Evolutionary conservation across 2,888 invertebrate species (phyloP).

Genomic region (Mesochorus sp.): DNA sequence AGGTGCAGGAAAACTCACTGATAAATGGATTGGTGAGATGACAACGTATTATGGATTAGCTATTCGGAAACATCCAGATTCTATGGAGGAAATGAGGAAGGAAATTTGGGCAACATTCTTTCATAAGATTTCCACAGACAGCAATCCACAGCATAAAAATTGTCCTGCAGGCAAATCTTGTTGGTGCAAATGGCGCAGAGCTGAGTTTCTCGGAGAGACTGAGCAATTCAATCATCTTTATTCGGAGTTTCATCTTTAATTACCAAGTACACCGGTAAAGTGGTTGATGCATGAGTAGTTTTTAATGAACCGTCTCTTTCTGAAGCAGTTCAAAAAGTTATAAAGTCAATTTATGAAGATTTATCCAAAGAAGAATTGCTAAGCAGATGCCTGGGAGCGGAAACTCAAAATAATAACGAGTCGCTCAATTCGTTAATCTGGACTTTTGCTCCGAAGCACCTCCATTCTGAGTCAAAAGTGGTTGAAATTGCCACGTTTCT

Average conservation of each 20-base stretch:
- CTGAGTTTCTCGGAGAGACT: too few species aligned
- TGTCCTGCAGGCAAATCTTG: too few species aligned
- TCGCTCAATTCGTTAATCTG: constrained; percentile 6
- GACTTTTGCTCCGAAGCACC: constrained; percentile 19
- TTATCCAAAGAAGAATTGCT: constrained; percentile 11
- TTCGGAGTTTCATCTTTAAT: too few species aligned
- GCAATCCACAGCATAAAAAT: too few species aligned
- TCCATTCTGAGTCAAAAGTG: background rate
- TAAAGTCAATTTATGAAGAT: constrained; percentile 14
- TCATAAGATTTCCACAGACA: constrained; percentile 20
- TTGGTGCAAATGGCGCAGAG: too few species aligned
- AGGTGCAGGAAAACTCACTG: constrained; percentile 28
- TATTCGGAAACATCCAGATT: too few species aligned
- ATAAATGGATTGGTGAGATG: constrained; percentile 51
- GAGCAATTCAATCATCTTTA: too few species aligned
- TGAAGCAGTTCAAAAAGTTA: constrained; percentile 13
- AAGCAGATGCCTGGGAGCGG: constrained; percentile 11
- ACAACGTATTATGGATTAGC: constrained; percentile 47
- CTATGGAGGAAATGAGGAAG: constrained; percentile 17
- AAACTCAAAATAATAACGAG: constrained; percentile 31
- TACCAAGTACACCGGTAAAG: too few species aligned
- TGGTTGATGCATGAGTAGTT: too few species aligned
- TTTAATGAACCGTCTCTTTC: too few species aligned
- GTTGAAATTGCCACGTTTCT: constrained; percentile 14
- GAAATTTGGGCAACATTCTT: constrained; percentile 32